Conservation (phyloP, 1,140 invertebrate genomes). For the Halotydeus destructor region DNA sequence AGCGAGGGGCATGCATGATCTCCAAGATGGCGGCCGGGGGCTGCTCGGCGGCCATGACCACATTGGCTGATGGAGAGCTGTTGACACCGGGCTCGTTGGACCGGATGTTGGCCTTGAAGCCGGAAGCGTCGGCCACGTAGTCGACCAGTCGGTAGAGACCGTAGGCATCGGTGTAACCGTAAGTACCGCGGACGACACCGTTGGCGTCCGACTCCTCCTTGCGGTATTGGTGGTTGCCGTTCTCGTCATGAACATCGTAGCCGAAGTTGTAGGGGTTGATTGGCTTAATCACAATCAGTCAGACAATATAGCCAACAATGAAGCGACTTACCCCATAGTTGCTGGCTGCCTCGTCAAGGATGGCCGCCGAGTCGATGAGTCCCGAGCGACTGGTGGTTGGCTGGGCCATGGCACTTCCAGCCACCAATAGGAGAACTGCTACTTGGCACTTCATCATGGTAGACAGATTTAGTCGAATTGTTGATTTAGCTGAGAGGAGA, state of each 20-base stretch:
- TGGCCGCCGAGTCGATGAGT: too few relatives aligned
- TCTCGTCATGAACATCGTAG: conserved; percentile 13
- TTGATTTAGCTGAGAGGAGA: too few relatives aligned
- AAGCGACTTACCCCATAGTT: too few relatives aligned
- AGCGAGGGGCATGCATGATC: too few relatives aligned
- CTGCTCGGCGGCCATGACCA: conserved; percentile 5
- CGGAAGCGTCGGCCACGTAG: conserved; percentile 16
- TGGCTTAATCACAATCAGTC: not conserved
- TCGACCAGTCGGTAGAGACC: conserved; percentile 17
- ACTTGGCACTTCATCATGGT: too few relatives aligned
- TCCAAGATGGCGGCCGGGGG: conserved; percentile 11
- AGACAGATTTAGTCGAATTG: too few relatives aligned
- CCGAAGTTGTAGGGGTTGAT: conserved; percentile 14
- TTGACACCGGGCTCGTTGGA: conserved; percentile 15
- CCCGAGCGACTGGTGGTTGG: too few relatives aligned
- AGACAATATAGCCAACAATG: too few relatives aligned
- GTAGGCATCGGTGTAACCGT: conserved; percentile 17
- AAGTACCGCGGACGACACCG: conserved; percentile 16
- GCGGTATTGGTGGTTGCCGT: conserved; percentile 14
- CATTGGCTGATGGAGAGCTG: conserved; percentile 4
- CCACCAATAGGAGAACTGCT: too few relatives aligned
- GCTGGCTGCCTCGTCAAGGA: too few relatives aligned
- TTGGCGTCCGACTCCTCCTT: conserved; percentile 12
- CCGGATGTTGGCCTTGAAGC: conserved; percentile 14
- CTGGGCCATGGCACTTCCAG: too few relatives aligned